Conservation (phyloP, 2,888 invertebrate genomes). For the Euproctis similis region DNA sequence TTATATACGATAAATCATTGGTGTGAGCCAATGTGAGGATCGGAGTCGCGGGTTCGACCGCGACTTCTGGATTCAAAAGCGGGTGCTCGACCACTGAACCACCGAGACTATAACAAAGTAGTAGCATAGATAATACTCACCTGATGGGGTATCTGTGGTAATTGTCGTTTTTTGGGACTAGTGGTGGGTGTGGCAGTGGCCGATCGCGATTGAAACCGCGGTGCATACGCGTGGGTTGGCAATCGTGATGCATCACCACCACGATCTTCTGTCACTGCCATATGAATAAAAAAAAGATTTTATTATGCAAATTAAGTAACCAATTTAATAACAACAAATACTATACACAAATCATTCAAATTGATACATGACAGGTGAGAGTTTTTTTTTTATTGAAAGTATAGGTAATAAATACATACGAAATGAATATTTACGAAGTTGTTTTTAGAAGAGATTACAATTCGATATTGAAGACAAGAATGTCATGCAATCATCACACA, state of each 20-base stretch:
- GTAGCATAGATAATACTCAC: slow-evolving; percentile 26
- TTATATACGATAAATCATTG: too few relatives aligned
- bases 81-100: too few relatives aligned
- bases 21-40: too few relatives aligned
- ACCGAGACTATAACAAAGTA: too few relatives aligned
- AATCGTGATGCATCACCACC: slow-evolving; percentile 48
- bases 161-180: slow-evolving; percentile 96
- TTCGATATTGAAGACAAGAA: slow-evolving; percentile 18
- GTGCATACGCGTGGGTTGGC: slow-evolving; percentile 76
- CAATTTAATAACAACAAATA: too few relatives aligned
- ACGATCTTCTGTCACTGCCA: slow-evolving; percentile 53
- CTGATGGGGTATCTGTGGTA: slow-evolving; percentile 91
- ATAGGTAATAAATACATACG: too few relatives aligned
- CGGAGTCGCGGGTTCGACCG: too few relatives aligned
- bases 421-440: slow-evolving; percentile 25
- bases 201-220: slow-evolving; percentile 87
- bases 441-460: slow-evolving; percentile 30
- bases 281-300: too few relatives aligned
- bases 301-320: too few relatives aligned
- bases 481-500: slow-evolving; percentile 29
- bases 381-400: too few relatives aligned
- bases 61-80: too few relatives aligned
- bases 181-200: slow-evolving; percentile 95
- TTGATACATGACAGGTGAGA: slow-evolving; percentile 9
- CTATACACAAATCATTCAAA: too few relatives aligned